Conservation (phyloP, 64 coral and sea anemone species). For the Catalaphyllia jardinei region DNA sequence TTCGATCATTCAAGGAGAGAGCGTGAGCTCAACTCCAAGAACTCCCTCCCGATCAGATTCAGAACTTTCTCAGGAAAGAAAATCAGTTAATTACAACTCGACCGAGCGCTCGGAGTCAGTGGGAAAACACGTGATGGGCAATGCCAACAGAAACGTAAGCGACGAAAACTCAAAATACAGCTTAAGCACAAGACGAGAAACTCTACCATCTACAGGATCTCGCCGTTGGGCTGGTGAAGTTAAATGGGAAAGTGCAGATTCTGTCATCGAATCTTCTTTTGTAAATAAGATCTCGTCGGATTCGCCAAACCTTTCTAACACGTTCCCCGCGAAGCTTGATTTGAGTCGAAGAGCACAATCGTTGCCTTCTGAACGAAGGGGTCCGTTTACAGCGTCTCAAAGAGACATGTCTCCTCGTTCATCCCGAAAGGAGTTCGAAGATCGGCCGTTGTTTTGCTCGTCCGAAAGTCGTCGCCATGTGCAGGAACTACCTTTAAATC, state of each 20-base stretch:
- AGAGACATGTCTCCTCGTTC: constrained; percentile 12
- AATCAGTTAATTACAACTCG: background rate
- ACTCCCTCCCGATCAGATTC: background rate
- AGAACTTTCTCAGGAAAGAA: background rate
- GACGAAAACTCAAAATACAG: background rate
- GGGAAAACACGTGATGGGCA: background rate
- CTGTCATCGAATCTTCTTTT: background rate
- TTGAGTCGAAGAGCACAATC: background rate
- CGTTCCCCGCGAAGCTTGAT: background rate
- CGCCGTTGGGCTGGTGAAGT: background rate
- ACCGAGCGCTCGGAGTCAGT: background rate
- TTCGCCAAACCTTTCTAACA: background rate
- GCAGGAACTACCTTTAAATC: background rate
- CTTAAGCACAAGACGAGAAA: background rate
- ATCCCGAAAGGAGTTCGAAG: background rate
- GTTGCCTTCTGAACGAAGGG: background rate
- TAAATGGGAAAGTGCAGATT: background rate
- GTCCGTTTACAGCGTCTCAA: background rate
- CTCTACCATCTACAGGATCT: background rate
- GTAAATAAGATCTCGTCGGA: background rate
- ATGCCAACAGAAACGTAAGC: background rate
- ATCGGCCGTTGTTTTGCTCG: background rate
- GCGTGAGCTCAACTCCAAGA: background rate
- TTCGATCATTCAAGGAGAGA: background rate
- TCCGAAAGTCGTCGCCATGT: background rate